Conservation (phyloP, 2,797 vertebrate genomes). For the Aeoliscus strigatus region DNA sequence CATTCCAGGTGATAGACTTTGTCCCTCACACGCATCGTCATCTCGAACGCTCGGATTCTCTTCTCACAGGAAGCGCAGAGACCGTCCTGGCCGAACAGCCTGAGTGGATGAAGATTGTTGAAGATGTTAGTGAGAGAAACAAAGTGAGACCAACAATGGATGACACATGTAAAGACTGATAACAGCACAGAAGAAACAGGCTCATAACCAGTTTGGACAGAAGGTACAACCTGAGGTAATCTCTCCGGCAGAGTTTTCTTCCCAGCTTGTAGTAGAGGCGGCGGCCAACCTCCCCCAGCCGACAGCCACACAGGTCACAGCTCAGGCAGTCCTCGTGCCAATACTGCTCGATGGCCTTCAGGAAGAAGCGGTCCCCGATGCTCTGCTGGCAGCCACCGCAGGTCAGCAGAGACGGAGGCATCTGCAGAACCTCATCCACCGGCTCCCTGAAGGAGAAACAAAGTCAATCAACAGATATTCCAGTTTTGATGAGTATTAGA, state of each 20-base stretch:
- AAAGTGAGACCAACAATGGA: not conserved
- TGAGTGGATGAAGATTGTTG: constrained; percentile 36
- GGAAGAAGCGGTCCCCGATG: constrained; percentile 97
- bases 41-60: constrained; percentile 96
- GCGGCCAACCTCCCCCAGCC: constrained; percentile 93
- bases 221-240: constrained; percentile 98
- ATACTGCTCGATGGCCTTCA: constrained; percentile 99
- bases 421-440: constrained; percentile 97
- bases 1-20: constrained; percentile 99
- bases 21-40: constrained; percentile 98
- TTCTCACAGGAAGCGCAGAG: constrained; percentile 96
- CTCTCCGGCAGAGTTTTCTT: constrained; percentile 92
- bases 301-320: constrained; percentile 95
- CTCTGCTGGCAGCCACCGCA: constrained; percentile 98
- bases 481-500: not conserved
- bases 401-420: constrained; percentile 91
- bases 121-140: constrained; percentile 3
- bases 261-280: constrained; percentile 96
- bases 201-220: no score
- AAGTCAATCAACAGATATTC: not conserved
- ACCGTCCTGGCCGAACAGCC: constrained; percentile 96
- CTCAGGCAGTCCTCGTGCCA: constrained; percentile 99
- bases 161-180: no score
- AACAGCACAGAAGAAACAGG: no score
- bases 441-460: constrained; percentile 76